These are phyloP conservation scores for Dunckerocampus dactyliophorus DNA, from an alignment of 2,113 vertebrate genomes.

Conservation along the genomic window DNA sequence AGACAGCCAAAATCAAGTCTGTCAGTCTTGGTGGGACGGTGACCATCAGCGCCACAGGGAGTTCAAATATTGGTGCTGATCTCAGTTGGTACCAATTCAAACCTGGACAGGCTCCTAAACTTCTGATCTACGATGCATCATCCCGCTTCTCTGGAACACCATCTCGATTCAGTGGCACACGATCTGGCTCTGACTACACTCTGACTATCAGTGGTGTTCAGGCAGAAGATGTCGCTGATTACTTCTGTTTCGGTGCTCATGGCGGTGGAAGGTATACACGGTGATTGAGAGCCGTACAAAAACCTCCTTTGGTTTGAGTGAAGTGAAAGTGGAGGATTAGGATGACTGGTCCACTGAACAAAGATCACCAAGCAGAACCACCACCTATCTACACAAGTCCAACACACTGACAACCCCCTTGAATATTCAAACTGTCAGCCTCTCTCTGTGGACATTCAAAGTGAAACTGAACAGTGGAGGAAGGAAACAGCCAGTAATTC, in stretches of 20 bases:
- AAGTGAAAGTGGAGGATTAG: slow-evolving; percentile 2
- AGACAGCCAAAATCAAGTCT: slow-evolving; percentile 36
- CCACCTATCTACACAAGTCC: background rate
- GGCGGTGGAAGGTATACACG: slow-evolving; percentile 28
- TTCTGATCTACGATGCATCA: slow-evolving; percentile 8
- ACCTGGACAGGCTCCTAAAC: slow-evolving; percentile 55
- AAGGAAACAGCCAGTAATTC: too few relatives aligned
- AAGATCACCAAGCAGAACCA: background rate
- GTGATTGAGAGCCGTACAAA: slow-evolving; percentile 53
- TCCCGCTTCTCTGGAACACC: background rate
- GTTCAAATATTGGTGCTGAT: slow-evolving; percentile 11
- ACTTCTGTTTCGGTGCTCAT: slow-evolving; percentile 32
- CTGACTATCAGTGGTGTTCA: slow-evolving; percentile 37
- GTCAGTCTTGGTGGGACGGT: slow-evolving; percentile 29
- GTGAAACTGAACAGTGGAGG: too few relatives aligned
- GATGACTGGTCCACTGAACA: background rate
- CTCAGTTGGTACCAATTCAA: slow-evolving; percentile 58
- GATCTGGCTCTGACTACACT: slow-evolving; percentile 41
- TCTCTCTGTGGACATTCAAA: too few relatives aligned
- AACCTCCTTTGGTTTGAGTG: slow-evolving; percentile 36
- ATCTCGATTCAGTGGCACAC: slow-evolving; percentile 46
- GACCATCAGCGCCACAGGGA: slow-evolving; percentile 34
- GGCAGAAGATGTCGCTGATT: slow-evolving; percentile 48
- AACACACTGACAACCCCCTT: too few relatives aligned
- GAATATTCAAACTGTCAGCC: too few relatives aligned